Evolutionary conservation across 2,888 invertebrate genomes (phyloP), one percentile per base, ranked within the genome.

Genomic region (Ophraella communa): DNA sequence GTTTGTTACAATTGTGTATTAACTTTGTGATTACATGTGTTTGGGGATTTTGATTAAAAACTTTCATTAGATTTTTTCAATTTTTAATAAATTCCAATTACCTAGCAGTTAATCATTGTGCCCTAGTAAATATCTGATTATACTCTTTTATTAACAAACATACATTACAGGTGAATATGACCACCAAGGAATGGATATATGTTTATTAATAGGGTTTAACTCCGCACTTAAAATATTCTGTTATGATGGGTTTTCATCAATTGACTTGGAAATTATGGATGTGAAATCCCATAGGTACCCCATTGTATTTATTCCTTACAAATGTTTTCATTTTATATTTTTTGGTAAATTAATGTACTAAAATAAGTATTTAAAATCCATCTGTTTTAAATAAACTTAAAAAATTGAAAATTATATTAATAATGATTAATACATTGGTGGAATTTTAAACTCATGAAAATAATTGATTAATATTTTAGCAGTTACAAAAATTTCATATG

Each of bases 401-500:
- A n/a, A n/a, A n/a, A n/a, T n/a, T n/a, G n/a, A n/a, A n/a, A n/a
- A n/a, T n/a, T n/a, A n/a, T n/a, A n/a, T n/a, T n/a, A n/a, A n/a
- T n/a, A n/a, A n/a, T n/a, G n/a, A n/a, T n/a, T n/a, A n/a, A n/a
- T n/a, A n/a, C n/a, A n/a, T n/a, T n/a, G n/a, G n/a, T n/a, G n/a
- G n/a, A n/a, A n/a, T n/a, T n/a, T n/a, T n/a, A n/a, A n/a, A n/a
- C n/a, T n/a, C n/a, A n/a, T n/a, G n/a, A n/a, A n/a, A n/a, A n/a
- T n/a, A n/a, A n/a, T 61, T 47, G 2, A 30, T 33, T 64, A 56
- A 67, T n/a, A n/a, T 78, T 81, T 52, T 53, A 81, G 81, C 65
- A 74, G 78, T 35, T 81, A 77, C 66, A 78, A 77, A 63, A 77
- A 79, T 47, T 79, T 77, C 62, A 74, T 82, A 18, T 82, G 82